These are phyloP conservation scores for pig (Sus scrofa) DNA, from an alignment of 2,113 vertebrate genomes.

Conservation along the genomic window DNA sequence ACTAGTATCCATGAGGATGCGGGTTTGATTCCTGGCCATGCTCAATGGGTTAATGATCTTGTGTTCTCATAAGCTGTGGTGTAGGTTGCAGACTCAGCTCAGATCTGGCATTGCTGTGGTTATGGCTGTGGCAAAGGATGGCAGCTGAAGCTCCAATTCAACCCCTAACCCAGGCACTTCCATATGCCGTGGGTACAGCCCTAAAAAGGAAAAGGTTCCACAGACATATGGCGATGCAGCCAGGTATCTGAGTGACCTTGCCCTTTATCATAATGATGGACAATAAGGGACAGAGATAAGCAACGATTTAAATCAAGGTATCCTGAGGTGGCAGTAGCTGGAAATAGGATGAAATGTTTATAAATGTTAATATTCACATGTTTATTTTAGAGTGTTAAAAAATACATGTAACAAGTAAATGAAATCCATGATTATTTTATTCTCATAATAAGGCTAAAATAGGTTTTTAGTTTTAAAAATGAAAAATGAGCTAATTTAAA, in stretches of 20 bases:
- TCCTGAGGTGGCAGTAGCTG: background rate
- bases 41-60: too few species aligned
- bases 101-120: too few species aligned
- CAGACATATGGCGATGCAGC: background rate
- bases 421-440: background rate
- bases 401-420: background rate
- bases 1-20: too few species aligned
- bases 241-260: background rate
- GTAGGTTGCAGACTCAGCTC: too few species aligned
- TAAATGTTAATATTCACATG: background rate
- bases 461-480: constrained; percentile 28
- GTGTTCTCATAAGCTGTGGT: too few species aligned
- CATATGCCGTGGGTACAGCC: too few species aligned
- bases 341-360: background rate
- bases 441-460: background rate
- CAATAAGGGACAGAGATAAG: background rate
- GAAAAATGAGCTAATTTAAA: background rate
- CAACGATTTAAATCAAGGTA: background rate
- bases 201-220: background rate
- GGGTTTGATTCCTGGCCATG: too few species aligned
- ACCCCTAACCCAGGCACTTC: too few species aligned
- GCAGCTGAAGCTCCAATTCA: too few species aligned
- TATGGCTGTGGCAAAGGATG: too few species aligned
- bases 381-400: constrained; percentile 53
- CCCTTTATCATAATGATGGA: background rate